phyloP scores from a whole-genome alignment of 2,797 vertebrate genomes.

The Chanos chanos region DNA sequence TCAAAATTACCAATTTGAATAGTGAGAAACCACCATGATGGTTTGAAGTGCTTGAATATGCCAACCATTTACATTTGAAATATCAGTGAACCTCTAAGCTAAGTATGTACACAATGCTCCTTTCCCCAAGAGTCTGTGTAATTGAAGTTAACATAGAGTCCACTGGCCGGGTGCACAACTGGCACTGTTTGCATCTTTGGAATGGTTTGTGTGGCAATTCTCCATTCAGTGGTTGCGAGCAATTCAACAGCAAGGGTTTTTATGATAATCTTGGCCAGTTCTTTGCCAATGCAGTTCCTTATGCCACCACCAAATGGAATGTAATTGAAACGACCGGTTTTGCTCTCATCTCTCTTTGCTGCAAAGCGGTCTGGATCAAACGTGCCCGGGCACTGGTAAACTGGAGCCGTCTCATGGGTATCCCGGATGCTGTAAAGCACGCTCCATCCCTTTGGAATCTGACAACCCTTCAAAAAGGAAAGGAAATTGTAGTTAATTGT shows the following conservation, averaged over 20 bases:
- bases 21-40: no score
- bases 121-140: conserved; percentile 32
- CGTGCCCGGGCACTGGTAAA: conserved; percentile 73
- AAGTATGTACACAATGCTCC: not conserved
- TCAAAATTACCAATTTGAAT: no score
- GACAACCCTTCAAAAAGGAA: conserved; percentile 76
- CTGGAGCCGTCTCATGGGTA: conserved; percentile 83
- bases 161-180: conserved; percentile 84
- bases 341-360: conserved; percentile 57
- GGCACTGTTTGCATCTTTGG: conserved; percentile 91
- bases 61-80: no score
- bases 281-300: conserved; percentile 84
- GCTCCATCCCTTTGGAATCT: conserved; percentile 93
- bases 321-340: conserved; percentile 78
- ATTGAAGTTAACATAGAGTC: conserved; percentile 79
- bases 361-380: conserved; percentile 88
- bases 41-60: no score
- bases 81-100: no score
- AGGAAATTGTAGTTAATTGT: no score
- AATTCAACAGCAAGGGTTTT: conserved; percentile 86
- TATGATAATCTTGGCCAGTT: conserved; percentile 83
- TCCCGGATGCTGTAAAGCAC: conserved; percentile 95
- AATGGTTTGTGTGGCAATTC: conserved; percentile 78
- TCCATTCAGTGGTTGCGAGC: conserved; percentile 79
- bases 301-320: conserved; percentile 87